These are phyloP conservation scores for Hippocampus guttulatus DNA, from an alignment of 2,113 vertebrate species.

Conservation along the genomic window DNA sequence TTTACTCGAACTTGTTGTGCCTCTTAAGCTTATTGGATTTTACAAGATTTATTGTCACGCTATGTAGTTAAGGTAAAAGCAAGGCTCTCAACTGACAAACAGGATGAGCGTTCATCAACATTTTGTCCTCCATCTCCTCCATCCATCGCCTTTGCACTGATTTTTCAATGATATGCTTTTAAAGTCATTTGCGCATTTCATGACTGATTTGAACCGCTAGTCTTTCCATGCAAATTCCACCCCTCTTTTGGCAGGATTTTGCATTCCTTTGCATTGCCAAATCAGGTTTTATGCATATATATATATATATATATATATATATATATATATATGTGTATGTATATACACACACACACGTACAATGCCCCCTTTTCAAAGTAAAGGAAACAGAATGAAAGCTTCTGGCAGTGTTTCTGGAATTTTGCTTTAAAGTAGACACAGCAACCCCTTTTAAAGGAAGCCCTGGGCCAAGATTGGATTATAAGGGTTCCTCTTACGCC, in stretches of 20 bases:
- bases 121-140: constrained; percentile 68
- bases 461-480: constrained; percentile 49
- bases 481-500: constrained; percentile 35
- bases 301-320: neutral
- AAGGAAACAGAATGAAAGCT: constrained; percentile 51
- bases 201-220: constrained; percentile 62
- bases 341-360: neutral
- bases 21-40: constrained; percentile 75
- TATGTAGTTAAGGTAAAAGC: constrained; percentile 71
- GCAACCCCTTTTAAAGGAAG: constrained; percentile 26
- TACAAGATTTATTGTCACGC: constrained; percentile 62
- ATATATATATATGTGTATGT: constrained; percentile 34
- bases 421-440: constrained; percentile 50
- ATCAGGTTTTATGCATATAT: constrained; percentile 57
- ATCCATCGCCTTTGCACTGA: constrained; percentile 70
- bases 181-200: constrained; percentile 70
- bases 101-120: constrained; percentile 67
- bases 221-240: constrained; percentile 43
- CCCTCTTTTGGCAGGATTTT: constrained; percentile 38
- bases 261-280: constrained; percentile 58
- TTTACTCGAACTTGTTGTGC: constrained; percentile 70
- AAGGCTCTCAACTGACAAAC: constrained; percentile 73
- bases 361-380: constrained; percentile 39
- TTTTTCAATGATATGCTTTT: constrained; percentile 64
- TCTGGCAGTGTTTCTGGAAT: constrained; percentile 40